Evolutionary conservation across 2,113 vertebrate genomes (phyloP), one percentile per base, ranked within the genome.

Genomic region (Lagopus muta): DNA sequence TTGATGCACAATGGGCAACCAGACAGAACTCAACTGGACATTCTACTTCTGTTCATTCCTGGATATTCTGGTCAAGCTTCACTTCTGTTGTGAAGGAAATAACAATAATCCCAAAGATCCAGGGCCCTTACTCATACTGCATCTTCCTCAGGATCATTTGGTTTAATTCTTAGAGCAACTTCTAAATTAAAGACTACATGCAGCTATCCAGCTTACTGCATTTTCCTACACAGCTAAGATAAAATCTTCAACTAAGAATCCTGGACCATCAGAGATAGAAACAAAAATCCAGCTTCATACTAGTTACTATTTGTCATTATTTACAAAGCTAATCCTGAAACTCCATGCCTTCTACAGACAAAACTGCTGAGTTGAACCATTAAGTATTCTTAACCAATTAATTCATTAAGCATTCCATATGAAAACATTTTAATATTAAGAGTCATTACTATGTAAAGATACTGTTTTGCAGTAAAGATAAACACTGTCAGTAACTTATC

Each of bases 11-110:
- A 6, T 96, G 88, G 92, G 86, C 93, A 95, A 91, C 57, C 94
- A 96, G 88, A 95, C 90, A 96, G 90, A 96, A 93, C 76, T 88
- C 96, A 96, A 96, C 79, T 91, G 93, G 92, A 96, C 65, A 92
- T 95, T 96, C 73, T 96, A 94, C 95, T 96, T 91, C 93, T 95
- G 91, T 88, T 91, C 92, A 95, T 95, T 96, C 82, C 85, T 96
- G 85, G 94, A 95, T 94, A 95, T 95, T 95, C 93, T 94, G 94
- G 92, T 72, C 90, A 96, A 92, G 96, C 92, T 96, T 88, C 94
- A 96, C 96, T 96, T 96, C 94, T 96, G 96, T 96, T 96, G 90
- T 92, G 96, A 96, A 95, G 94, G 95, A 96, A 96, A 96, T 94
- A 95, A 96, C 90, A 96, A 94, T 93, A 96, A 96, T 95, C 94